Evolutionary conservation across 2,797 vertebrate species (phyloP).

Genomic region (Melanotaenia parkinsoni): DNA sequence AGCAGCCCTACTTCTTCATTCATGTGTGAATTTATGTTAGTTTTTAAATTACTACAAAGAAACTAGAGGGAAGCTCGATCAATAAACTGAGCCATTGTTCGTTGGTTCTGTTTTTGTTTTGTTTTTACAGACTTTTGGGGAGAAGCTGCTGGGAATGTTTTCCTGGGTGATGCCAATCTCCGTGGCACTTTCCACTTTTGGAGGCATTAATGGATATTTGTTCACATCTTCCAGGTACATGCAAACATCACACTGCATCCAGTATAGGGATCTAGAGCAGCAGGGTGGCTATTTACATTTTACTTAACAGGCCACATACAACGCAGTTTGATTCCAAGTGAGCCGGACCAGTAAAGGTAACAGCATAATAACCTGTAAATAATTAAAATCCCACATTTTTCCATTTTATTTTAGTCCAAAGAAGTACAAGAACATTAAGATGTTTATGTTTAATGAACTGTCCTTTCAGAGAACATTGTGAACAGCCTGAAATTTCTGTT

Average conservation of each 20-base stretch:
- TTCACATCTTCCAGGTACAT: constrained; percentile 97
- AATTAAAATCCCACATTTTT: too few relatives aligned
- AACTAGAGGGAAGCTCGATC: not conserved
- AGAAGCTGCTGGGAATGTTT: constrained; percentile 96
- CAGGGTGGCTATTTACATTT: too few relatives aligned
- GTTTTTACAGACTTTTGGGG: constrained; percentile 92
- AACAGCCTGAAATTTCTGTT: too few relatives aligned
- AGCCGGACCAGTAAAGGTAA: too few relatives aligned
- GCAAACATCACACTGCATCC: not conserved
- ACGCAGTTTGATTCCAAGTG: too few relatives aligned
- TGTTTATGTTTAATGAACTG: too few relatives aligned
- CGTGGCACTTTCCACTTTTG: constrained; percentile 96
- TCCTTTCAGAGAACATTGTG: too few relatives aligned
- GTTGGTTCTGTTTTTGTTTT: constrained; percentile 8
- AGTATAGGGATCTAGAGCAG: too few relatives aligned
- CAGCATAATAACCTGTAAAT: too few relatives aligned
- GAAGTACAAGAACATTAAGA: too few relatives aligned
- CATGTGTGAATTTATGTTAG: not conserved
- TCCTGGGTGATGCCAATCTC: constrained; percentile 98
- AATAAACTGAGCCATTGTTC: not conserved
- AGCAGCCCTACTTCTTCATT: constrained; percentile 58
- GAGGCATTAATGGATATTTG: constrained; percentile 98
- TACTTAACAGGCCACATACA: too few relatives aligned
- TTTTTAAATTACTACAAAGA: not conserved
- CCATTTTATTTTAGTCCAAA: too few relatives aligned